phyloP scores from a whole-genome alignment of 2,797 vertebrate genomes.

The Thripadectes ignobilis region DNA sequence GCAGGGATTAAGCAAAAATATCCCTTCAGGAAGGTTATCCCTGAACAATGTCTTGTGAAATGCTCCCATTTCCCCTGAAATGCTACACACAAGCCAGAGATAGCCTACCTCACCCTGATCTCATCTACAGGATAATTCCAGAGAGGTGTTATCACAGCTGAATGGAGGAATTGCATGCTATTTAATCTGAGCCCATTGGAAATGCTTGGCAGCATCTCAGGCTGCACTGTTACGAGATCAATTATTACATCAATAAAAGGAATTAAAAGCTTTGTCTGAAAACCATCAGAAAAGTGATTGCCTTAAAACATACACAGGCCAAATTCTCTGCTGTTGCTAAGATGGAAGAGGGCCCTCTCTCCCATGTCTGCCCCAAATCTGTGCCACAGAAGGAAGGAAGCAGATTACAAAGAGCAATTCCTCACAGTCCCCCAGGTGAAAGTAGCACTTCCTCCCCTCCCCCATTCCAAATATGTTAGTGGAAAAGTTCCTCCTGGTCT shows the following conservation, averaged over 20 bases:
- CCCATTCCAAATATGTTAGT: neutral
- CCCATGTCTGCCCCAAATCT: neutral
- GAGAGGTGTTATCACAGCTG: neutral
- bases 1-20: slow-evolving; percentile 13
- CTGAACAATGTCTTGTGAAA: neutral
- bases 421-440: neutral
- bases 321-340: neutral
- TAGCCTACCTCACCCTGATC: neutral
- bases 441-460: neutral
- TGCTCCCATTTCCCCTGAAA: neutral
- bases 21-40: neutral
- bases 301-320: neutral
- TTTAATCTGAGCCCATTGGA: neutral
- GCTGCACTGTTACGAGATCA: slow-evolving; percentile 12
- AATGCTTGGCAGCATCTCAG: neutral
- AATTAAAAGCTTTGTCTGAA: slow-evolving; percentile 39
- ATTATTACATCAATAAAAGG: slow-evolving; percentile 31
- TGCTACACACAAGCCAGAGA: neutral
- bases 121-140: slow-evolving; percentile 6
- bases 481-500: neutral
- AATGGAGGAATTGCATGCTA: neutral
- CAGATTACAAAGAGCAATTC: neutral
- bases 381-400: accelerated
- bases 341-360: neutral
- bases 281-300: neutral